Evolutionary conservation across 2,113 vertebrate species (phyloP).

Genomic region (Leptosomus discolor): DNA sequence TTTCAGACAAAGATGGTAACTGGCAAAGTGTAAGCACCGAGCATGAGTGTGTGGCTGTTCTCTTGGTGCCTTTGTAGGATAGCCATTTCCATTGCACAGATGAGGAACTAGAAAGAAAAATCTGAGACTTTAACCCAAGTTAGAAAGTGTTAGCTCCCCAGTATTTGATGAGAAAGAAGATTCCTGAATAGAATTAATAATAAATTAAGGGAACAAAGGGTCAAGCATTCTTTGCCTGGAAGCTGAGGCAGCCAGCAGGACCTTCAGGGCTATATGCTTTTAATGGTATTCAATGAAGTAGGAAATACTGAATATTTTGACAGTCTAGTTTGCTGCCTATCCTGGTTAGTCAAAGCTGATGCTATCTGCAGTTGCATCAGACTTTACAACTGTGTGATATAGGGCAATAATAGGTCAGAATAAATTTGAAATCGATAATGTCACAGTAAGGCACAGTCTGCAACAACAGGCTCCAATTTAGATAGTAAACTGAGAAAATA

Average conservation of each 20-base stretch:
- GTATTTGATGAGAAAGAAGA: neutral
- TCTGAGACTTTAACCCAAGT: neutral
- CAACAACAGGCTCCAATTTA: neutral
- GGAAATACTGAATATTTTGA: neutral
- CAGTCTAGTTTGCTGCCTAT: neutral
- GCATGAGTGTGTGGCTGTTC: neutral
- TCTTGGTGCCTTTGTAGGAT: neutral
- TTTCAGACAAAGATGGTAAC: neutral
- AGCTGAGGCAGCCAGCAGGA: neutral
- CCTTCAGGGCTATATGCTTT: neutral
- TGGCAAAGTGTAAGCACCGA: neutral
- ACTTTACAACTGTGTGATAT: neutral
- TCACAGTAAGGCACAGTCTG: neutral
- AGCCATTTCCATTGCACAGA: neutral
- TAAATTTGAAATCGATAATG: neutral
- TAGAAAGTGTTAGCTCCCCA: neutral
- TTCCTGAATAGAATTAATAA: neutral
- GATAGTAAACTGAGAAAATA: neutral
- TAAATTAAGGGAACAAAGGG: neutral
- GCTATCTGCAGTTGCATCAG: neutral
- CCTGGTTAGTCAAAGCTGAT: neutral
- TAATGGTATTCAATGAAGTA: neutral
- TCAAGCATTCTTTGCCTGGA: neutral
- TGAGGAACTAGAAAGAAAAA: neutral
- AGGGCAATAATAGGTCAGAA: neutral